phyloP scores from a whole-genome alignment of 2,113 vertebrate species.

The Chelonoidis abingdonii region DNA sequence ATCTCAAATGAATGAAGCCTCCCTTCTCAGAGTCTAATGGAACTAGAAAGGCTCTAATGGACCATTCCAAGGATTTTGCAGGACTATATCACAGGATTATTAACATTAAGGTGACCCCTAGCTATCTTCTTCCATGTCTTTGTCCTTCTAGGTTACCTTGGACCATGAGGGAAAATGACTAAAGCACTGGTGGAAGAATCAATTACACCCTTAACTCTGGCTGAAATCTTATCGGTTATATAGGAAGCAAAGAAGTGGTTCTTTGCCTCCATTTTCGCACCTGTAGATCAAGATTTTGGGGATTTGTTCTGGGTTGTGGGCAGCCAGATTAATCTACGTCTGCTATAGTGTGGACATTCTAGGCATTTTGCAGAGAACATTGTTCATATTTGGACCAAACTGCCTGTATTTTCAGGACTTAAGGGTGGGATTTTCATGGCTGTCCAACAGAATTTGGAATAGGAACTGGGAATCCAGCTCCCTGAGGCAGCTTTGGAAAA shows the following conservation, averaged over 20 bases:
- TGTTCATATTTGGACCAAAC: constrained; percentile 19
- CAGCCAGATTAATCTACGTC: constrained; percentile 55
- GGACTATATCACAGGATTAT: neutral
- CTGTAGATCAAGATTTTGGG: neutral
- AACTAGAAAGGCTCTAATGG: neutral
- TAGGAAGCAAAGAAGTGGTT: constrained; percentile 22
- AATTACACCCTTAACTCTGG: neutral
- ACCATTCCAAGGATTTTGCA: neutral
- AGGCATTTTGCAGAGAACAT: neutral
- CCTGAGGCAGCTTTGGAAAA: neutral
- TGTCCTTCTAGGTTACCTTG: neutral
- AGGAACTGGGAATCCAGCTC: neutral
- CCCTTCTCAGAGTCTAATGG: neutral
- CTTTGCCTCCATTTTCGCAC: constrained; percentile 30
- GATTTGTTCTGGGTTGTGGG: constrained; percentile 29
- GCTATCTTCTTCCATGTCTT: neutral
- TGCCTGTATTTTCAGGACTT: neutral
- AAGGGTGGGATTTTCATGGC: neutral
- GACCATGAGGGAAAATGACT: neutral
- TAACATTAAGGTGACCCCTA: neutral
- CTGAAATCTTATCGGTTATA: constrained; percentile 52
- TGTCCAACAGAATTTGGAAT: neutral
- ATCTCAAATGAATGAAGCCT: neutral
- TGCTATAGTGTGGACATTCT: constrained; percentile 47
- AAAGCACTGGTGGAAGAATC: neutral